Base-by-base conservation (phyloP, 2,888 invertebrate genomes). In the Trichopoda pennipes region DNA sequence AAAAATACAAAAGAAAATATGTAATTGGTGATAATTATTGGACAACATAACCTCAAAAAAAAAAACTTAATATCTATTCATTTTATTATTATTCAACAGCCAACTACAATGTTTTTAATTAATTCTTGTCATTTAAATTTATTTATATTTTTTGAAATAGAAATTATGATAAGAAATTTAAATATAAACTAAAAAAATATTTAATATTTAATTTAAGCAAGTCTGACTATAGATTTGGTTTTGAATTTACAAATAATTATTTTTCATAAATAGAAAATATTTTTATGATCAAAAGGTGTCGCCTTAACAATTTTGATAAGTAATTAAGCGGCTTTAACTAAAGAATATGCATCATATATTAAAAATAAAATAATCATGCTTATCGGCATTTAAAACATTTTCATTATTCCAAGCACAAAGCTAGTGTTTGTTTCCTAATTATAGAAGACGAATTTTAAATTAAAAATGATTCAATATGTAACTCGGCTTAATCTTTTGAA, bases 11-110 rank as follows among this genome's bases (percentile, higher is more conserved):
- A 23, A 49, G 44, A 55, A 69, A 42, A 12, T 23, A 55, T 68
- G 75, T 72, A 79, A 82, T 79, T 82, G 47, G 12, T 53, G 16
- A 55, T 58, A 79, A 82, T 82, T 76, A 75, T 47, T 72, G 38
- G 74, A 17, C 28, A 47, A 49, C 35, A 16, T 75, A 60, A 66
- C 70, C 70, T 55, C 19, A 58, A 74, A 78, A 32, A 44, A 47
- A n/a, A 53, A 61, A 68, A 56, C 21, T 8, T n/a, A 21, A 47
- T n/a, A 21, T 49, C 61, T 60, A 14, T 19, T 10, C 28, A 14
- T 17, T 14, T 8, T 58, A 19, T 73, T 35, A 21, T 44, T 69
- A 10, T 55, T 75, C 14, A 21, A 47, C 35, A 4, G 56, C 7
- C 12, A 49, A 47, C 44, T 73, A 12, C 23, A 17, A 60, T 51